phyloP scores from a whole-genome alignment of 2,113 vertebrate genomes.

The Oryzias celebensis region DNA sequence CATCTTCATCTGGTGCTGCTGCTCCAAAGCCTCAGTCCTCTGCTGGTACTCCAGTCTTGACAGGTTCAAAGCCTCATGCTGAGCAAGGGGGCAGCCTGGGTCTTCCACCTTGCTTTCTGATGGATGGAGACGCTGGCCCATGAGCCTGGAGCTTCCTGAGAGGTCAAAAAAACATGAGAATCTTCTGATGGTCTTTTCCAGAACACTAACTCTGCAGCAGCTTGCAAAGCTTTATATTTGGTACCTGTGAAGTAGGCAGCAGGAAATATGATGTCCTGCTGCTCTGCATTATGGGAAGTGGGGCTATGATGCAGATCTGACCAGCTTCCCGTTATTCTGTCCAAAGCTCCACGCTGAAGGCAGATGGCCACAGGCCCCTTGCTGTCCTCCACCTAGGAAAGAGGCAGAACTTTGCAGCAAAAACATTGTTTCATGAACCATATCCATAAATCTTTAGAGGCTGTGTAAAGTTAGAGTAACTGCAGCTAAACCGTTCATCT shows the following conservation, averaged over 20 bases:
- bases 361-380: slow-evolving; percentile 70
- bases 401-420: not conserved
- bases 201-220: slow-evolving; percentile 12
- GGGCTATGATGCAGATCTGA: slow-evolving; percentile 46
- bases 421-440: not conserved
- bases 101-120: slow-evolving; percentile 31
- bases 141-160: slow-evolving; percentile 49
- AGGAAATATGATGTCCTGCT: slow-evolving; percentile 43
- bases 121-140: slow-evolving; percentile 25
- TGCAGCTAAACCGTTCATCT: not conserved
- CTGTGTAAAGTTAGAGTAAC: no score
- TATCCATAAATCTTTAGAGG: not conserved
- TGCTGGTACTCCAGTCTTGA: slow-evolving; percentile 50
- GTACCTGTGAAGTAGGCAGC: slow-evolving; percentile 59
- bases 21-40: slow-evolving; percentile 50
- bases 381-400: slow-evolving; percentile 56
- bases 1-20: slow-evolving; percentile 73
- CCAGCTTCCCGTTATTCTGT: slow-evolving; percentile 40
- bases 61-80: slow-evolving; percentile 6
- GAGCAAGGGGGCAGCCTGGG: not conserved
- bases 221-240: not conserved
- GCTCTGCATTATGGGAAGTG: slow-evolving; percentile 52
- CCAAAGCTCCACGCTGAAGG: slow-evolving; percentile 54
- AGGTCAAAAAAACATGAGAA: slow-evolving; percentile 2
- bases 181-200: not conserved